Percentiles rank a stretch among this genome's conserved stretches.
Evolutionary conservation across 2,888 invertebrate species (phyloP).

Genomic region (Andrena bicolor): DNA sequence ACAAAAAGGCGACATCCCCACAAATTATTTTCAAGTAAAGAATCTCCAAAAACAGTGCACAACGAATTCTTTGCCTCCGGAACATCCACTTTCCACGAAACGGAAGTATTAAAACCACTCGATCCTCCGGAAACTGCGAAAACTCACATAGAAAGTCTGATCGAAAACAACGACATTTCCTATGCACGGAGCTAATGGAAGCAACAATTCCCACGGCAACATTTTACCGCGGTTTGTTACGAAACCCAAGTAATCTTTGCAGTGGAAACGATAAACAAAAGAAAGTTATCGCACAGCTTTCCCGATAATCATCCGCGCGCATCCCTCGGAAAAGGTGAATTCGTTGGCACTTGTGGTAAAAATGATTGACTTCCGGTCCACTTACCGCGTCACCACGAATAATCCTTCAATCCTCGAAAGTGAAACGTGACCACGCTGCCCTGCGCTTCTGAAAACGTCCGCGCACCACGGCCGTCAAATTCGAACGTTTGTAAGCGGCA

Average conservation of each 20-base stretch:
- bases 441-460: background rate
- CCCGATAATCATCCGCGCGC: background rate
- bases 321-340: background rate
- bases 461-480: background rate
- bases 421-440: background rate
- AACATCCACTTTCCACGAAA: too few species aligned
- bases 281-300: conserved; percentile 4
- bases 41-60: too few species aligned
- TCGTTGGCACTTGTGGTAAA: conserved; percentile 5
- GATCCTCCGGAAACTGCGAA: background rate
- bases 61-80: too few species aligned
- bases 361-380: conserved; percentile 31
- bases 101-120: too few species aligned
- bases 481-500: background rate
- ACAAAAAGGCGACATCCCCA: too few species aligned
- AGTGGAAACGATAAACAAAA: background rate
- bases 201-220: background rate
- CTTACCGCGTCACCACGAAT: conserved; percentile 35
- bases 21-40: too few species aligned
- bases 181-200: background rate
- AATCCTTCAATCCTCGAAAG: conserved; percentile 25
- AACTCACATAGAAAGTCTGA: background rate
- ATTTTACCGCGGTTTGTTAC: background rate
- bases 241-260: background rate
- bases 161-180: background rate